Evolutionary conservation across 2,888 invertebrate species (phyloP), one percentile per base, ranked within the genome.

Genomic region (Eucera pruinosa): DNA sequence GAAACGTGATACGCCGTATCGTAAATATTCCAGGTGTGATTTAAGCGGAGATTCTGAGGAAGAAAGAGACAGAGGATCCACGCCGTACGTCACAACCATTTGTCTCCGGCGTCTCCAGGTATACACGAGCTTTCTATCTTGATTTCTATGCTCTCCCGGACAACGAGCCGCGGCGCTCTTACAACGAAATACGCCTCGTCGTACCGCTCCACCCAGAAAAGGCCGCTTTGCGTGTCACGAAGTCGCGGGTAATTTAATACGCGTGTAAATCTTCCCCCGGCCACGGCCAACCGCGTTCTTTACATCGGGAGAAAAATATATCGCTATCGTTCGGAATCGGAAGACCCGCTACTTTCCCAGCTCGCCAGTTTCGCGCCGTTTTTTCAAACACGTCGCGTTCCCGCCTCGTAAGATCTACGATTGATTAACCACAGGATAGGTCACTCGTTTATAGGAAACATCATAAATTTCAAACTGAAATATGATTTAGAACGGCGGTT

Each of bases 241-340:
- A 81, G 85, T 85, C 83, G 83, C 82, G 69, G 85, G 85, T 85
- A 85, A 85, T 85, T 85, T 85, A 85, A 85, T 85, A 85, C 85
- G 80, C 83, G 73, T 78, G 85, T 85, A 85, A 85, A 85, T 85
- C 85, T 83, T 72, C 80, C 57, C 75, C 57, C 41, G 48, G 27
- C 68, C 50, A 61, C 58, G 65, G 58, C 66, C 69, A 62, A 60
- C 52, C 65, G 77, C 73, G 80, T 80, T 82, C 58, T 66, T 82
- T 68, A 60, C 75, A 48, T 68, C 48, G 65, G 50, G 50, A 77
- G 78, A 84, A 84, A 85, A 83, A 85, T 84, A 85, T 73, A 60
- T 69, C 72, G 79, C 74, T 80, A 84, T 84, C 84, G 76, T 58
- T 67, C 78, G 76, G 74, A 81, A 84, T 82, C 84, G 85, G 74